phyloP scores from a whole-genome alignment of 2,888 invertebrate species.

The Stenurella melanura region DNA sequence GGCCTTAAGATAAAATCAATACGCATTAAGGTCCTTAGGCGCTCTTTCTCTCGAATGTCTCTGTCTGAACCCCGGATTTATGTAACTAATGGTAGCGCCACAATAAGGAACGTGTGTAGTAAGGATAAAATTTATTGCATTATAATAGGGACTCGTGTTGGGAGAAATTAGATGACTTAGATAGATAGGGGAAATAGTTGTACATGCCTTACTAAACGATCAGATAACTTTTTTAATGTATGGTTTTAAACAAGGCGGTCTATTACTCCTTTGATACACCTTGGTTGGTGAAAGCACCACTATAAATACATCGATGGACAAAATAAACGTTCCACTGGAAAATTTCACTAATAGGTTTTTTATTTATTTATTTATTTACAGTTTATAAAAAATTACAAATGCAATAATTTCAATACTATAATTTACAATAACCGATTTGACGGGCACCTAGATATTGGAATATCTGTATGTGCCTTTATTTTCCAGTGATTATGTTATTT shows the following conservation, averaged over 20 bases:
- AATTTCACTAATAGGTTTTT: no score
- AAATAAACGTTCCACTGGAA: no score
- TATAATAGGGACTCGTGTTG: not conserved
- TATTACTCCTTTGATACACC: no score
- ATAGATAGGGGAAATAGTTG: constrained; percentile 6
- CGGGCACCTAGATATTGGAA: no score
- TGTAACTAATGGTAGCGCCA: constrained; percentile 9
- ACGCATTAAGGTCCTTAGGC: constrained; percentile 27
- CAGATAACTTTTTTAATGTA: constrained; percentile 2
- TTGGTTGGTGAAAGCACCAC: no score
- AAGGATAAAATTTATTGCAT: constrained; percentile 2
- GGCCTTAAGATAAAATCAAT: constrained; percentile 37
- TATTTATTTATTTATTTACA: no score
- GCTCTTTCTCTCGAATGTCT: not conserved
- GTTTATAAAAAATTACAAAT: no score
- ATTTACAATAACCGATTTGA: no score
- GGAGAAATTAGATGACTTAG: not conserved
- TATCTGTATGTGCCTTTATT: no score
- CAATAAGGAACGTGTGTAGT: not conserved
- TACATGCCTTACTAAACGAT: not conserved
- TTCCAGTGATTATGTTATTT: no score
- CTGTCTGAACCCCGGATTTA: constrained; percentile 18
- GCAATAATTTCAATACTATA: no score
- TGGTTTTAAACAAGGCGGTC: not conserved
- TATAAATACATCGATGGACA: no score